Base-by-base conservation (phyloP, 2,797 vertebrate genomes). In the Gouania willdenowi region DNA sequence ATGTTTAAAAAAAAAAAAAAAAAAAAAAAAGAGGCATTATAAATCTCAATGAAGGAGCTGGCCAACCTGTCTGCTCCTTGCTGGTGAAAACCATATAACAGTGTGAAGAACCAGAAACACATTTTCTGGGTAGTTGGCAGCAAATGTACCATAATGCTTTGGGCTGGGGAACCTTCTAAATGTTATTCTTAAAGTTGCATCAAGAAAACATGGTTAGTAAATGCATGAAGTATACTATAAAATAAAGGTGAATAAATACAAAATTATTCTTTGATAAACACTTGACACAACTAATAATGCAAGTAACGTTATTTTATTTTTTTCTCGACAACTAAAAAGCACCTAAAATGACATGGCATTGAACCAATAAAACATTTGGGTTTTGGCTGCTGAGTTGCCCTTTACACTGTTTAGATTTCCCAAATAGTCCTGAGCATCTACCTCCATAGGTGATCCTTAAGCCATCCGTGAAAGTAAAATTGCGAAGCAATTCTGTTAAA, bases 91-190 rank as follows among this genome's bases (percentile, higher is more conserved):
- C 60, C 61, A 77, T 84, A 84, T 83, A 84, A 79, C 77, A 73
- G 80, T 69, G 53, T 59, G 73, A 75, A 60, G 62, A 84, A 79
- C 55, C 76, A 84, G 73, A 86, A 87, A 82, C 81, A 81, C 72
- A 86, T 88, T 87, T 87, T 85, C 79, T 83, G 85, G 78, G 68
- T 85, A 84, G 81, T 85, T 83, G 77, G 81, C 75, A 81, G 77
- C 72, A 87, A 88, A 88, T 84, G 79, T 87, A 40, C 74, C 82
- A 43, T 85, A 82, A 67, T 81, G 66, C 73, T 79, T 59, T 77
- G 50, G 62, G 59, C 55, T 77, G 80, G 71, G 70, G 75, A 77
- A 72, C 62, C 79, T 68, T 81, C 58, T 67, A 79, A 84, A 81
- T 64, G 71, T 66, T 81, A 77, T 74, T 80, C 78, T 77, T 78